phyloP scores from a whole-genome alignment of 2,797 vertebrate genomes.

The Hipposideros larvatus region DNA sequence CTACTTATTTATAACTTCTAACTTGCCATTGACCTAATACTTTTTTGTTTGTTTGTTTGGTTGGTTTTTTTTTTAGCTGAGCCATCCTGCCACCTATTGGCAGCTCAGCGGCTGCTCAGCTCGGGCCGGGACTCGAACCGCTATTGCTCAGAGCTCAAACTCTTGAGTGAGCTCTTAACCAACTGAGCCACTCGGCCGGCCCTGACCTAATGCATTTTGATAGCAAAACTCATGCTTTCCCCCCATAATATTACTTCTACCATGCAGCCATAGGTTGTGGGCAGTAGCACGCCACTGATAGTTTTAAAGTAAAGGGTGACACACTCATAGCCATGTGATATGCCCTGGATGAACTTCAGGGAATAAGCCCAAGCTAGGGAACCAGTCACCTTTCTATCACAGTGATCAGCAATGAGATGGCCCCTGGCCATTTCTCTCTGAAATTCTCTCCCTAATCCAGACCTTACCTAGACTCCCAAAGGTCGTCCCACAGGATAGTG shows the following conservation, averaged over 20 bases:
- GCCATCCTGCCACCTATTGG: too few species aligned
- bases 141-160: too few species aligned
- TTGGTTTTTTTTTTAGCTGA: too few species aligned
- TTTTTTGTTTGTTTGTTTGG: too few species aligned
- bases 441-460: background rate
- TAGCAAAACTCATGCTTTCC: background rate
- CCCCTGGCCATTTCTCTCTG: background rate
- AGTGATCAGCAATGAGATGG: background rate
- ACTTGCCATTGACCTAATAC: background rate
- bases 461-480: background rate
- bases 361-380: background rate
- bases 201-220: background rate
- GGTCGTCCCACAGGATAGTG: background rate
- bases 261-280: background rate
- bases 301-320: background rate
- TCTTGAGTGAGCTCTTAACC: too few species aligned
- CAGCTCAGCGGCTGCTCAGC: too few species aligned
- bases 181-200: too few species aligned
- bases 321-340: background rate
- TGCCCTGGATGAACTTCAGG: background rate
- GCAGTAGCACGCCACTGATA: background rate
- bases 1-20: constrained; percentile 3
- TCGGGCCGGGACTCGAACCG: too few species aligned
- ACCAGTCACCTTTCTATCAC: background rate
- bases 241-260: background rate